Evolutionary conservation across 2,113 vertebrate genomes (phyloP), one percentile per base, ranked within the genome.

Genomic region (Hyla sarda): DNA sequence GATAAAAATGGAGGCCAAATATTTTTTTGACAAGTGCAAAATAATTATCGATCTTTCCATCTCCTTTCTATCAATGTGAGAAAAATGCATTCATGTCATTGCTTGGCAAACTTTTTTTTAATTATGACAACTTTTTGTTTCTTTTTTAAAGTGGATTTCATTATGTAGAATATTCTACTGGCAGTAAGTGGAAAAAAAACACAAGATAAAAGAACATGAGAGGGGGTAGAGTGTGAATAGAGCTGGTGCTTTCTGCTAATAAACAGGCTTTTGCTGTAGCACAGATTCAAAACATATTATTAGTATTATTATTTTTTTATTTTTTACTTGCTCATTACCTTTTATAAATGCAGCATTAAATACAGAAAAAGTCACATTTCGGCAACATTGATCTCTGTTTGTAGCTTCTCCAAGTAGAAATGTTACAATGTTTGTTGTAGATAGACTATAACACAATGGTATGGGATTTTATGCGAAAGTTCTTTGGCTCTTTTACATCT

Each of bases 401-500:
- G 6, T 77, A 23, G 25, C 16, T 34, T 47, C 21, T 80, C 34
- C 17, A 25, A 60, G 23, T 80, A 45, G 32, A 62, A 65, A 81
- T 54, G 41, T 6, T 76, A 73, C 9, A 7, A 50, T 37, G 52
- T 56, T 52, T 41, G 23, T 37, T 62, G 13, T 62, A 62, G 56
- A 81, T 81, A 81, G 41, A 65, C n/a, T 34, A 28, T 62, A 47
- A 62, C 69, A 81, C 58, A 45, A 54, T 62, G 79, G 74, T 52
- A 65, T 12, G 14, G 45, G 21, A 69, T 50, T 67, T 19, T 52
- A 41, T 5, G 48, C 10, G 34, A 34, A 77, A 86, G 62, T 79
- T 86, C 84, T 86, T 80, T 72, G 75, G 76, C 75, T 80, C 62
- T 58, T n/a, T 21, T 86, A n/a, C 48, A 67, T 54, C 76, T 67